A percentile compares a stretch with the other conserved stretches of the same genome.
These are phyloP conservation scores for Sipha maydis DNA, from an alignment of 2,888 invertebrate genomes.

Conservation along the genomic window DNA sequence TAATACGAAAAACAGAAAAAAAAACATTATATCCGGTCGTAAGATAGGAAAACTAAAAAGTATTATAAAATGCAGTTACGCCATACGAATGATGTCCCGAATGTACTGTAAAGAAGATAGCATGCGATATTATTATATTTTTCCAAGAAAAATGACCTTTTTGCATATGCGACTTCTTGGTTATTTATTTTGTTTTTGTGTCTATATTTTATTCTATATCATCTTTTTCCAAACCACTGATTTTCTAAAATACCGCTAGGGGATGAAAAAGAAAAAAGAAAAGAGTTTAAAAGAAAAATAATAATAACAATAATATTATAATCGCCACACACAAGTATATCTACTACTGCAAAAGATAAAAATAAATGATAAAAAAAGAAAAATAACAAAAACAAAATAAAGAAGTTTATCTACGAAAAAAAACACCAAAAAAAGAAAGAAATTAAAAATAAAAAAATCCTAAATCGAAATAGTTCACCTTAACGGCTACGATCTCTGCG, in stretches of 20 bases:
- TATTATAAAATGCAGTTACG: neutral
- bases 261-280: constrained; percentile 35
- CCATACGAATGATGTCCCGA: neutral
- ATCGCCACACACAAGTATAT: neutral
- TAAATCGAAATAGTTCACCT: constrained; percentile 74
- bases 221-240: constrained; percentile 28
- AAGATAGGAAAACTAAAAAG: neutral
- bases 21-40: neutral
- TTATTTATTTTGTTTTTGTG: neutral
- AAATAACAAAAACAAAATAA: constrained; percentile 47
- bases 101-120: constrained; percentile 25
- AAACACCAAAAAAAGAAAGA: constrained; percentile 34
- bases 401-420: constrained; percentile 49
- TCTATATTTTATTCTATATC: neutral
- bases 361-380: constrained; percentile 60
- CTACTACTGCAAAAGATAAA: neutral
- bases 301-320: constrained; percentile 4
- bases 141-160: constrained; percentile 25
- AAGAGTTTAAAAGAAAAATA: constrained; percentile 34
- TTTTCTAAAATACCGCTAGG: constrained; percentile 61
- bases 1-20: neutral
- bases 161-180: constrained; percentile 2
- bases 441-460: constrained; percentile 14
- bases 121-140: neutral
- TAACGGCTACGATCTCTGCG: constrained; percentile 96